Conservation (phyloP, 2,113 vertebrate species). For the human (Homo sapiens) region GRCh38 chr12:45795001-45795500, state of each 20-base stretch:
- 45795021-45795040: not conserved
- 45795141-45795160: not conserved
- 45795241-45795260: not conserved
- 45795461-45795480: too few species aligned
- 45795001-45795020: not conserved
- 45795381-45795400: not conserved
- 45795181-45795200: not conserved
- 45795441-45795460: too few species aligned
- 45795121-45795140: slow-evolving; percentile 32
- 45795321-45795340: not conserved
- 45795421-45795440: too few species aligned
- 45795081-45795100: not conserved
- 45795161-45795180: not conserved
- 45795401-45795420: not conserved
- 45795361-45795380: not conserved
- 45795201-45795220: not conserved
- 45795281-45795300: not conserved
- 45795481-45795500: too few species aligned
- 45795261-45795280: not conserved
- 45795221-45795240: not conserved
- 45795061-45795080: not conserved
- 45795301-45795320: not conserved
- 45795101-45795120: not conserved
- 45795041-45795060: not conserved
- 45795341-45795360: not conserved